Evolutionary conservation across 2,113 vertebrate genomes (phyloP), one percentile per base, ranked within the genome.

Genomic region (Podarcis raffonei): DNA sequence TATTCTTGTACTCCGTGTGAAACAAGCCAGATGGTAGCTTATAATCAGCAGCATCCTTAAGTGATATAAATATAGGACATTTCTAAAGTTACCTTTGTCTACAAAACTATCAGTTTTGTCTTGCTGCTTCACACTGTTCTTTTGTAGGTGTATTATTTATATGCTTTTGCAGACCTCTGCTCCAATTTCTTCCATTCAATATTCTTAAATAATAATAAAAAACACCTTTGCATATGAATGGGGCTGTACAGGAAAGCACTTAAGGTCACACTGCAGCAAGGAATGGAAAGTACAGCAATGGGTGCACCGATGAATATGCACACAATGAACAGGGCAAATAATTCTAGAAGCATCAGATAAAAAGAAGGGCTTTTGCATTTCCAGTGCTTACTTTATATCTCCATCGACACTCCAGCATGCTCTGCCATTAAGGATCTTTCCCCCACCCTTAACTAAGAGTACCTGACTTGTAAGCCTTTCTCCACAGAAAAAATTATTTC

Each of bases 1-100:
- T 75, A 37, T 65, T 85, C 59, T 39, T 85, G 32, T 37, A 30
- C 23, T 76, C 22, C 75, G 20, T 76, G 35, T 76, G 22, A 75
- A 39, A 85, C 72, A 84, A 32, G 72, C 66, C 83, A 84, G 83
- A 72, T 72, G 66, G 66, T 57, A 84, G 39, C 30, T 12, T 84
- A n/a, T 57, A 84, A 84, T 84, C 68, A 84, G n/a, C 32, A 81
- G 25, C 37, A 62, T 65, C 32, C 30, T 53, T 68, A n/a, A 83
- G 69, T 71, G 1, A 68, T 72, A 22, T 53, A 84, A 83, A 53
- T 71, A 53, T 53, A 72, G 30, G 37, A 57, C 71, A 16, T 53
- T 18, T 53, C 11, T 53, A 48, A 84, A 53, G 25, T 22, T 84
- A 57, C 39, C 11, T 72, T 69, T 72, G 39, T 48, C 39, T 32